Evolutionary conservation across 2,797 vertebrate genomes (phyloP).

Genomic region (Craterocephalus amniculus): DNA sequence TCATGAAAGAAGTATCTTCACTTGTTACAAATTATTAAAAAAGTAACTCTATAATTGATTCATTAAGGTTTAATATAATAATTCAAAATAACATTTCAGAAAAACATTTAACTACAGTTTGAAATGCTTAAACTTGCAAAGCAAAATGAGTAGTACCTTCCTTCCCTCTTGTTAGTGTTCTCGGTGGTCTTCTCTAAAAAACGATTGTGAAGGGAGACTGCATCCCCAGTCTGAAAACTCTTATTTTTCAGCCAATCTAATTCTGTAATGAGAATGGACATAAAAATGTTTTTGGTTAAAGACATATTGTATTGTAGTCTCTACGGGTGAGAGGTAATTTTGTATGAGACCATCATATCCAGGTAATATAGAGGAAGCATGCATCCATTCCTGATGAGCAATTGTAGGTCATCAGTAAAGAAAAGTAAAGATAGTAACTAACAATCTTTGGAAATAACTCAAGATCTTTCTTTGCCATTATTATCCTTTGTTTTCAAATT

Average conservation of each 20-base stretch:
- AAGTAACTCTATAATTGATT: not conserved
- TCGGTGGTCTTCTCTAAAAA: conserved; percentile 64
- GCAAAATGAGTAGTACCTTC: conserved; percentile 75
- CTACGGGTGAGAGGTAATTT: no score
- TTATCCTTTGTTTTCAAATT: not conserved
- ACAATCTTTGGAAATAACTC: not conserved
- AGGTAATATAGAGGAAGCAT: no score
- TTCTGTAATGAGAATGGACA: conserved; percentile 72
- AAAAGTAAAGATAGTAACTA: no score
- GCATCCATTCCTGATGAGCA: no score
- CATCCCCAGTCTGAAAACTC: conserved; percentile 86
- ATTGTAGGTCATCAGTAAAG: no score
- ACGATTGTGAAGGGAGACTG: conserved; percentile 82
- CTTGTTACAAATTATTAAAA: not conserved
- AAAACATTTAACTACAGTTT: not conserved
- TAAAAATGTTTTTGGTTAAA: not conserved
- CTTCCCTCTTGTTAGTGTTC: conserved; percentile 42
- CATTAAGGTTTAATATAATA: not conserved
- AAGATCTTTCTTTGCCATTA: not conserved
- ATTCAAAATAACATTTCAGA: not conserved
- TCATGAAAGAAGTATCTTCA: no score
- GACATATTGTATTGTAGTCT: not conserved
- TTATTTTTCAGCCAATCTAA: conserved; percentile 90
- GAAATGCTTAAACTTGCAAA: fast-evolving
- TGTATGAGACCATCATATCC: no score